phyloP scores from a whole-genome alignment of 2,113 vertebrate genomes.

The Thoracochromis brauschi region DNA sequence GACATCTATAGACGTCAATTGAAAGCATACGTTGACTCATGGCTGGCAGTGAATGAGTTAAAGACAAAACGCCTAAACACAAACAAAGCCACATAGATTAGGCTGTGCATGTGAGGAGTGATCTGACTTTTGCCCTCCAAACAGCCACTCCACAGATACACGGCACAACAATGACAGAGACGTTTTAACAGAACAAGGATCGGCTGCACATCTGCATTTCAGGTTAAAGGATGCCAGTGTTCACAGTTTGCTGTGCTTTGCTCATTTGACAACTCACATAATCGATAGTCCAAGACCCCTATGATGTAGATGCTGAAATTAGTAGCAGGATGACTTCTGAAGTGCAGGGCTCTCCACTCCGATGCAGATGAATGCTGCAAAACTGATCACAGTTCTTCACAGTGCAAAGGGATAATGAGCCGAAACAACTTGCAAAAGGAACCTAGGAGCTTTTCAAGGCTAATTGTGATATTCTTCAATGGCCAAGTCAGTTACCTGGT shows the following conservation, averaged over 20 bases:
- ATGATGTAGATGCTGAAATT: background rate
- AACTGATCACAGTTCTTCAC: background rate
- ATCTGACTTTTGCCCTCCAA: background rate
- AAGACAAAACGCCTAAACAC: background rate
- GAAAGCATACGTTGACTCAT: no score
- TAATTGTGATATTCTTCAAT: background rate
- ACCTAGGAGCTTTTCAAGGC: background rate
- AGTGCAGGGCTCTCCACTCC: background rate
- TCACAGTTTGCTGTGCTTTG: background rate
- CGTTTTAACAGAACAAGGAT: background rate
- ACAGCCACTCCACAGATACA: background rate
- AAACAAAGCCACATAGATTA: background rate
- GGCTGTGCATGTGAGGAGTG: background rate
- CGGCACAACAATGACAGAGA: background rate
- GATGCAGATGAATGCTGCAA: background rate
- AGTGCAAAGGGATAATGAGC: background rate
- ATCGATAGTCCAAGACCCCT: background rate
- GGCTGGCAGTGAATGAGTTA: no score
- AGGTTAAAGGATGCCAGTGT: background rate
- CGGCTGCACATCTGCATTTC: background rate
- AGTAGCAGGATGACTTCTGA: background rate
- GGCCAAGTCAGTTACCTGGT: background rate
- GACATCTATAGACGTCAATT: no score
- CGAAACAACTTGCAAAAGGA: background rate
- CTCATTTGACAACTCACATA: background rate